Evolutionary conservation across 2,113 vertebrate genomes (phyloP).

Genomic region (Argyrosomus japonicus): DNA sequence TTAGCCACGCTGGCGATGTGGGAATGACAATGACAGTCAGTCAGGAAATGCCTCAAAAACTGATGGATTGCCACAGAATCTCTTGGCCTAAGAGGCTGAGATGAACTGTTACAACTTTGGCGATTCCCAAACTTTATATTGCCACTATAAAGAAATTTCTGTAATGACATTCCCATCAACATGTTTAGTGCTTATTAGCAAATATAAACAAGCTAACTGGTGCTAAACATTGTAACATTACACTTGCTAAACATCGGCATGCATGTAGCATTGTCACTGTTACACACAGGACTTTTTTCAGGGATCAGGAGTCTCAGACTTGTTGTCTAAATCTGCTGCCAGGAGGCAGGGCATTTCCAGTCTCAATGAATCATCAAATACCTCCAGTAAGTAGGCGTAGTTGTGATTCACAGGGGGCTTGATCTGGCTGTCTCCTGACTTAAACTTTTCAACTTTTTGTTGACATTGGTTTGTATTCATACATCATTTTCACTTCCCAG

Average conservation of each 20-base stretch:
- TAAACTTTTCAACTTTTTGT: slow-evolving; percentile 14
- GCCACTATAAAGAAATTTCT: not conserved
- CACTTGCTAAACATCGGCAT: not conserved
- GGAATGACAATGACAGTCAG: not conserved
- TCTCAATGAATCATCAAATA: slow-evolving; percentile 70
- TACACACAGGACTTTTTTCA: slow-evolving; percentile 24
- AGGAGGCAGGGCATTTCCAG: slow-evolving; percentile 71
- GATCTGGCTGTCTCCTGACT: slow-evolving; percentile 24
- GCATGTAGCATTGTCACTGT: not conserved
- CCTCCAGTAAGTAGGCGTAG: slow-evolving; percentile 69
- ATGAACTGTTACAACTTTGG: not conserved
- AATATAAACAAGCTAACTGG: not conserved
- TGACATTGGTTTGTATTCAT: slow-evolving; percentile 20
- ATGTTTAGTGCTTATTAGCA: not conserved
- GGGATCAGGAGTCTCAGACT: slow-evolving; percentile 35
- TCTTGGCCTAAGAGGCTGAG: not conserved
- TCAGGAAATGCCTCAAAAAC: not conserved
- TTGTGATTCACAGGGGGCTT: slow-evolving; percentile 51
- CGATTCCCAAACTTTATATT: not conserved
- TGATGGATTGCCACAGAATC: not conserved
- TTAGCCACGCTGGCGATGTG: too few species aligned
- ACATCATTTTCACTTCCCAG: slow-evolving; percentile 18
- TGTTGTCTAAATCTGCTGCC: slow-evolving; percentile 60
- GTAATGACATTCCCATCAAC: too few species aligned
- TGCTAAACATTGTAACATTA: not conserved